A percentile compares a stretch with the other conserved stretches of the same genome.
Conservation (phyloP, 2,888 invertebrate genomes). For the Meandrusa payeni region DNA sequence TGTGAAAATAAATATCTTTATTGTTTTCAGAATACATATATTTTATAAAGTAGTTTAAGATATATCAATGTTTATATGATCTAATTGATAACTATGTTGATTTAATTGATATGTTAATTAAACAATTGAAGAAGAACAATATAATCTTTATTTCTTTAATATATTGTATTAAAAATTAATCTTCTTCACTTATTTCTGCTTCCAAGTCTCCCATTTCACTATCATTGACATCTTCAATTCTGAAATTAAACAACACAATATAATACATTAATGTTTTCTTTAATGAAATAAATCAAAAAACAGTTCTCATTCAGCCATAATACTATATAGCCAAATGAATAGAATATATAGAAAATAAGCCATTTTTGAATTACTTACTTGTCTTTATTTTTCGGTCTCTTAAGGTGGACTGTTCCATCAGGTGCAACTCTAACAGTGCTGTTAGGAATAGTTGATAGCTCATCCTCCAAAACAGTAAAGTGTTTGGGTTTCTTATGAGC, state of each 20-base stretch:
- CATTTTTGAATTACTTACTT: slow-evolving; percentile 14
- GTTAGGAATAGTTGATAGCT: slow-evolving; percentile 80
- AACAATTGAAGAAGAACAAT: not conserved
- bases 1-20: not conserved
- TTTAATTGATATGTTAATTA: slow-evolving; percentile 1
- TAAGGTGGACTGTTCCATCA: slow-evolving; percentile 75
- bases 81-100: not conserved
- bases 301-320: no score
- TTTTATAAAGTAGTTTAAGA: not conserved
- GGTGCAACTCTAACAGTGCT: slow-evolving; percentile 79
- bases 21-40: not conserved
- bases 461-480: slow-evolving; percentile 76
- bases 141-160: slow-evolving; percentile 12
- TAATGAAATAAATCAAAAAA: no score
- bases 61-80: no score
- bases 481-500: slow-evolving; percentile 75
- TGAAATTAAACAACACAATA: no score
- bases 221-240: slow-evolving; percentile 30
- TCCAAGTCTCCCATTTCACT: slow-evolving; percentile 27
- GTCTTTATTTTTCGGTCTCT: slow-evolving; percentile 34
- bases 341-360: no score
- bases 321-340: no score
- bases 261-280: no score
- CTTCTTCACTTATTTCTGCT: slow-evolving; percentile 28
- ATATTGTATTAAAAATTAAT: slow-evolving; percentile 27